These are phyloP conservation scores for Chiroxiphia lanceolata DNA, from an alignment of 2,797 vertebrate genomes.

Conservation along the genomic window DNA sequence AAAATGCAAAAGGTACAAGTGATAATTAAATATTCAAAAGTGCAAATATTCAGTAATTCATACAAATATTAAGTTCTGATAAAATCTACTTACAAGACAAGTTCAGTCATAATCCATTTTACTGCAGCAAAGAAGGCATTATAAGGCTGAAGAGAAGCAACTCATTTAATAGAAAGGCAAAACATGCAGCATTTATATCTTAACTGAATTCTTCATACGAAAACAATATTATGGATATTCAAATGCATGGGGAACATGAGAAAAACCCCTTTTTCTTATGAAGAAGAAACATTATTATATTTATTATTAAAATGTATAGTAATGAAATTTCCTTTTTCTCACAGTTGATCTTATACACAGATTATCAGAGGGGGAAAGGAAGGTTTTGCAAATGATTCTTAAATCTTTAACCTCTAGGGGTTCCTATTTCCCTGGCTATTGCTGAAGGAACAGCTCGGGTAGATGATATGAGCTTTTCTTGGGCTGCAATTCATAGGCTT, in stretches of 20 bases:
- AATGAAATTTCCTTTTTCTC: constrained; percentile 56
- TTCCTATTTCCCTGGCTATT: constrained; percentile 73
- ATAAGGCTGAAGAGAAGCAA: constrained; percentile 87
- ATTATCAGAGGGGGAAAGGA: constrained; percentile 40
- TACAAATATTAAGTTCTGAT: not conserved
- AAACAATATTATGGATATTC: constrained; percentile 51
- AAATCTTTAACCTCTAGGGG: constrained; percentile 71
- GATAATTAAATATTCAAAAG: not conserved
- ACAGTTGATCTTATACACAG: not conserved
- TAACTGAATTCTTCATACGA: constrained; percentile 54
- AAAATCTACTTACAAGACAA: constrained; percentile 90
- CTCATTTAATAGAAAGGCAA: constrained; percentile 61
- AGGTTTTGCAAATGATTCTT: constrained; percentile 57
- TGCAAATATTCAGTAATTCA: not conserved
- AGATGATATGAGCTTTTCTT: constrained; percentile 35
- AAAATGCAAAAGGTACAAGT: constrained; percentile 1
- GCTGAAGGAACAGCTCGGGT: not conserved
- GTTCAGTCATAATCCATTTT: constrained; percentile 95
- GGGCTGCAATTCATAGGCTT: constrained; percentile 37
- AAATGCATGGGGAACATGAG: constrained; percentile 36
- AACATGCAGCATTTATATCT: constrained; percentile 26
- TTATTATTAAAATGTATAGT: constrained; percentile 21
- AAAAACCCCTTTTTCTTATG: constrained; percentile 10
- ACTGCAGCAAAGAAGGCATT: constrained; percentile 89
- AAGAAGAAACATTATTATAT: constrained; percentile 7